Evolutionary conservation across 2,888 invertebrate genomes (phyloP), one percentile per base, ranked within the genome.

Genomic region (Apomyelois bistriatella): DNA sequence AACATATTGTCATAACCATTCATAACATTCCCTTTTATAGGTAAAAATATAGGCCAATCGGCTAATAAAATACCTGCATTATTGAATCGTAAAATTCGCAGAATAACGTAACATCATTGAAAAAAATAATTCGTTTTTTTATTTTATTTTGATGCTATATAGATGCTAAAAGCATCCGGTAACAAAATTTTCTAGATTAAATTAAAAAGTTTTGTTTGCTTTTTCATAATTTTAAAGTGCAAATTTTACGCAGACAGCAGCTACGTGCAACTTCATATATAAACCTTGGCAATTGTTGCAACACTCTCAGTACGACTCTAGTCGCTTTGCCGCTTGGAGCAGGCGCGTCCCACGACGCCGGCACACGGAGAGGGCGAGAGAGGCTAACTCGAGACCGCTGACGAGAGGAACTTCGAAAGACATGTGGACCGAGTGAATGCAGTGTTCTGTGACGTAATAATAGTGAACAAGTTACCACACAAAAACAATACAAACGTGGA

Each of bases 241-340:
- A 67, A 68, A 68, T 66, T 67, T 68, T 66, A 61, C 72, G 60
- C 64, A 68, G 65, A 70, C 70, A 75, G 71, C 71, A 69, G 64
- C 76, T 64, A 69, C 72, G 64, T 84, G 75, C 82, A 85, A 81
- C 73, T 77, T 87, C 78, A 88, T 89, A 90, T 88, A 87, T 89
- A 89, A 89, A 81, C 83, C 82, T 85, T 84, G 83, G 82, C 67
- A 78, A 72, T 74, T 74, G 85, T 88, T 88, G 85, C 86, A 87
- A 88, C 85, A 88, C 82, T 74, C 82, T 90, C 90, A 91, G 90
- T 90, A 82, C 85, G 89, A 85, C 90, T 91, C 90, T 91, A 90
- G 91, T 91, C 91, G 91, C 90, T 90, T 90, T 91, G 91, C 90
- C 90, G 91, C 78, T 88, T 83, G 90, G 89, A 83, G 68, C 85